These are phyloP conservation scores for Synergus japonicus DNA, from an alignment of 2,888 invertebrate genomes.

Conservation along the genomic window DNA sequence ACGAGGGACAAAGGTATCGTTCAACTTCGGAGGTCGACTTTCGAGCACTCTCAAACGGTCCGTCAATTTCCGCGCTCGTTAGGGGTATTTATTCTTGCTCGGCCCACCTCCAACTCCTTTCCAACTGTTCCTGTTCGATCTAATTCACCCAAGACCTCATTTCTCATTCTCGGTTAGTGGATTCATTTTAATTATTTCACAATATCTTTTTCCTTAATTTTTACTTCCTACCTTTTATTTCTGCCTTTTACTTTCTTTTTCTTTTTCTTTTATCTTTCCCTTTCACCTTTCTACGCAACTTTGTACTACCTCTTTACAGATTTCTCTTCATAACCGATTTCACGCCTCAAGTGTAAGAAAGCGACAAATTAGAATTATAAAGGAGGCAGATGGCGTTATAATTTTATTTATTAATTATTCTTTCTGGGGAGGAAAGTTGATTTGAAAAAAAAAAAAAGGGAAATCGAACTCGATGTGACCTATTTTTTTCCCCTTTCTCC, in stretches of 20 bases:
- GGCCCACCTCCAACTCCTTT: conserved; percentile 35
- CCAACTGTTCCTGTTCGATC: conserved; percentile 7
- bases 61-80: conserved; percentile 70
- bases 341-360: not conserved
- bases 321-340: not conserved
- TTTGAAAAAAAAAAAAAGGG: not conserved
- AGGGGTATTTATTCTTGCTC: conserved; percentile 69
- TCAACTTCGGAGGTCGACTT: conserved; percentile 52
- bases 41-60: conserved; percentile 64
- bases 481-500: not conserved
- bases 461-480: not conserved
- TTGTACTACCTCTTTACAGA: not conserved
- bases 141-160: conserved; percentile 32
- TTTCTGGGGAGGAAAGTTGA: not conserved
- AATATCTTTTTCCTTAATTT: conserved; percentile 33
- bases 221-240: conserved; percentile 36
- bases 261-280: not conserved
- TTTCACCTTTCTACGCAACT: conserved; percentile 21
- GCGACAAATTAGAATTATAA: not conserved
- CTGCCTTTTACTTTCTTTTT: conserved; percentile 41
- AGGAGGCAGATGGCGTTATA: not conserved
- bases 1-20: conserved; percentile 66
- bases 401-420: too few species aligned
- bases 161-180: conserved; percentile 49
- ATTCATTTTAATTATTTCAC: conserved; percentile 69